Evolutionary conservation across 2,797 vertebrate genomes (phyloP).

Genomic region (Poecile montanus): DNA sequence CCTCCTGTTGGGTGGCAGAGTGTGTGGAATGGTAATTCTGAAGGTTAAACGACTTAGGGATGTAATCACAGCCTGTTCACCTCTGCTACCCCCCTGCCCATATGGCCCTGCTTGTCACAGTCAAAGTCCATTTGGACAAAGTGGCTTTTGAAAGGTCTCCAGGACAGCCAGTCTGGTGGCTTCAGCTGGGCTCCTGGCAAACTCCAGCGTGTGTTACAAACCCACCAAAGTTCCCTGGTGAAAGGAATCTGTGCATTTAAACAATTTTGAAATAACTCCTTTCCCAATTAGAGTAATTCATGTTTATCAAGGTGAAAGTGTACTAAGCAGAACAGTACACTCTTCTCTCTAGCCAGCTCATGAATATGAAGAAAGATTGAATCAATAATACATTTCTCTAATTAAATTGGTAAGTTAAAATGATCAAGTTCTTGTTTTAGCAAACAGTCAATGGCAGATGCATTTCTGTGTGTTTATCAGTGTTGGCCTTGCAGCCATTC

Average conservation of each 20-base stretch:
- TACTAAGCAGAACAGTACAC: background rate
- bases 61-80: conserved; percentile 42
- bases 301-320: conserved; percentile 21
- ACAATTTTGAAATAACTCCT: background rate
- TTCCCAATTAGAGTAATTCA: background rate
- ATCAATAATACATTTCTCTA: conserved; percentile 31
- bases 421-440: background rate
- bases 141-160: conserved; percentile 48
- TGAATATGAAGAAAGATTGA: conserved; percentile 15
- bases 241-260: background rate
- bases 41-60: conserved; percentile 60
- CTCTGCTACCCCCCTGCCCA: conserved; percentile 32
- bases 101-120: conserved; percentile 26
- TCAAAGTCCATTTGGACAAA: conserved; percentile 35
- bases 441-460: background rate
- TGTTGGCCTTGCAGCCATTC: background rate
- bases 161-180: conserved; percentile 5
- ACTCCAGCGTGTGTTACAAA: background rate
- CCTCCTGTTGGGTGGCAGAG: conserved; percentile 32
- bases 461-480: conserved; percentile 16
- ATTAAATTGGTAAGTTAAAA: conserved; percentile 32
- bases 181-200: conserved; percentile 41
- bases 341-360: conserved; percentile 1
- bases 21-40: conserved; percentile 45
- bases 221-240: background rate